These are phyloP conservation scores for Neodontobutis hainanensis DNA, from an alignment of 2,113 vertebrate genomes.

Conservation along the genomic window DNA sequence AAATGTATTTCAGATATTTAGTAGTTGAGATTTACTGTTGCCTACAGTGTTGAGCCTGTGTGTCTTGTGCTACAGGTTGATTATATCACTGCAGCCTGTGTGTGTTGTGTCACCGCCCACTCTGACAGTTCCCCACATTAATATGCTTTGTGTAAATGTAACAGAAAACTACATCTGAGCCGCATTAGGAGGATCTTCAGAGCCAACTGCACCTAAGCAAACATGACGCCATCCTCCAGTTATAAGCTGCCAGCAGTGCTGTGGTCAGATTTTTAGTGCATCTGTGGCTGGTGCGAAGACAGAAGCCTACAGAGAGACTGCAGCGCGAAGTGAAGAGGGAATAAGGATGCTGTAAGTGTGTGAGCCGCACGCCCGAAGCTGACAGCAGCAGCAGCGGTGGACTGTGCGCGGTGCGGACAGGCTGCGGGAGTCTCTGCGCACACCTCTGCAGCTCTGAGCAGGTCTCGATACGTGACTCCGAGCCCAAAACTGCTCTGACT, in stretches of 20 bases:
- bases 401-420: constrained; percentile 20
- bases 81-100: constrained; percentile 12
- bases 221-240: constrained; percentile 52
- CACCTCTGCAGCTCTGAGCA: constrained; percentile 39
- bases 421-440: constrained; percentile 34
- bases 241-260: not conserved
- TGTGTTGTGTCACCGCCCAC: constrained; percentile 51
- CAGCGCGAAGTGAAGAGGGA: constrained; percentile 46
- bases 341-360: constrained; percentile 7
- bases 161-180: constrained; percentile 35
- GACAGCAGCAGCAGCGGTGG: constrained; percentile 7
- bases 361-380: constrained; percentile 28
- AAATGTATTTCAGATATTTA: too few species aligned
- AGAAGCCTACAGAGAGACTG: constrained; percentile 31
- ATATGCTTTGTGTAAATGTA: constrained; percentile 40
- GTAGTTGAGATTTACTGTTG: too few species aligned
- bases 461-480: constrained; percentile 55
- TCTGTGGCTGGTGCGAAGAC: constrained; percentile 48
- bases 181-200: not conserved
- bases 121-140: constrained; percentile 45
- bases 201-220: constrained; percentile 23
- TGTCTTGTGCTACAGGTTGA: constrained; percentile 34
- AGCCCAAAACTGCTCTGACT: constrained; percentile 34
- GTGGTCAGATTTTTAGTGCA: constrained; percentile 27
- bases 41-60: not conserved